Evolutionary conservation across 2,888 invertebrate species (phyloP).

Genomic region (Rhogogaster chlorosoma): DNA sequence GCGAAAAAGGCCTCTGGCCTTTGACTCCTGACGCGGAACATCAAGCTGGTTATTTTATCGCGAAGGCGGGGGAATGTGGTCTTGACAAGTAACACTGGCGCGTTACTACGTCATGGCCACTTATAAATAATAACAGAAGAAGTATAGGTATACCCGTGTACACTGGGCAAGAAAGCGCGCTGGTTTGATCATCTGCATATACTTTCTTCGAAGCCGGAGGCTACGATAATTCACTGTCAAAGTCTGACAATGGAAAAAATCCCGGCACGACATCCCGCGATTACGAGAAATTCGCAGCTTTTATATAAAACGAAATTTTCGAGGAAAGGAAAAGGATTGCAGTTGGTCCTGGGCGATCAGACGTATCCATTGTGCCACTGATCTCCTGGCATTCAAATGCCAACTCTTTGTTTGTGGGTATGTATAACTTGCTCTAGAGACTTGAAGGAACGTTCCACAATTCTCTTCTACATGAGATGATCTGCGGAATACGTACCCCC

Average conservation of each 20-base stretch:
- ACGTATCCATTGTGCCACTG: slow-evolving; percentile 40
- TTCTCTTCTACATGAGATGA: not conserved
- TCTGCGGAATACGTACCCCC: not conserved
- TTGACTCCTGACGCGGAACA: slow-evolving; percentile 40
- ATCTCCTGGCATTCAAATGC: slow-evolving; percentile 70
- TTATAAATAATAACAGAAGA: slow-evolving; percentile 31
- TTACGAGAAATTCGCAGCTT: not conserved
- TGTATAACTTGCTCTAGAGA: not conserved
- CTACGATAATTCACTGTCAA: slow-evolving; percentile 26
- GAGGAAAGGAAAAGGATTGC: slow-evolving; percentile 14
- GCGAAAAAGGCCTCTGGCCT: slow-evolving; percentile 39
- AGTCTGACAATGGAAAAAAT: not conserved
- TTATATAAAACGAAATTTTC: not conserved
- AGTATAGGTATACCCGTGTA: not conserved
- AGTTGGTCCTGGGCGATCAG: slow-evolving; percentile 51
- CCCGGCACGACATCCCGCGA: not conserved
- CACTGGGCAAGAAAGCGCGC: not conserved
- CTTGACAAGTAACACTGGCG: slow-evolving; percentile 53
- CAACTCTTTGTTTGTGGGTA: slow-evolving; percentile 68
- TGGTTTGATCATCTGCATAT: slow-evolving; percentile 34
- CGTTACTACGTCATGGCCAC: slow-evolving; percentile 36
- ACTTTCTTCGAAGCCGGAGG: slow-evolving; percentile 28
- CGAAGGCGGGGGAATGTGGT: slow-evolving; percentile 54
- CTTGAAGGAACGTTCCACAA: not conserved
- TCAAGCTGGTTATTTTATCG: slow-evolving; percentile 32